Evolutionary conservation across 2,888 invertebrate species (phyloP), one percentile per base, ranked within the genome.

Genomic region (Chloroclystis v-ata): DNA sequence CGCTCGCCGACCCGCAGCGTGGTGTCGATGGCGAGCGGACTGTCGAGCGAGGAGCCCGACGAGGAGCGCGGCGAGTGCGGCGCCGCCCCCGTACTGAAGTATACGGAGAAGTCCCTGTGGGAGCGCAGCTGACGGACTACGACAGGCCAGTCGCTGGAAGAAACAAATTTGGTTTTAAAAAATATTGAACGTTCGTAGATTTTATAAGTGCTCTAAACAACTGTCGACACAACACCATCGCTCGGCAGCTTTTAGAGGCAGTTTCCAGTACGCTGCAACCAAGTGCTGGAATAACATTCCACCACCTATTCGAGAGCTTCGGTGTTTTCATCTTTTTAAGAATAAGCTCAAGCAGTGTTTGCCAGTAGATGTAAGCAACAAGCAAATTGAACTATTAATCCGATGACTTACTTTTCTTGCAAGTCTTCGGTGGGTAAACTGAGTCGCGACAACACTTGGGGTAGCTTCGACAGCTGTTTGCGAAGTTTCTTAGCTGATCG

Each of bases 41-140:
- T 79, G 57, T 82, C 83, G 12, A 71, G 64, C 1, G 83, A 85
- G 0, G 84, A 75, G 88, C 92, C 78, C 78, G 76, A 74, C 30
- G 79, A 85, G 6, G 86, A 76, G 89, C 92, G 74, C 79, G 79
- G 74, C 79, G 79, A 78, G 49, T 65, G 63, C 67, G 42, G 73
- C 91, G 73, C 90, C 90, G 90, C 92, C 90, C 92, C 67, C 69
- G 95, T 94, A 65, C 96, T 95, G 89, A 98, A 99, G 42, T 49
- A 49, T 14, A 49, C 49, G 79, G 94, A 93, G 86, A 97, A 98
- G 77, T 97, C 95, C n/a, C 96, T 94, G 81, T 98, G 98, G 43
- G 93, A 91, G 58, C 95, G 93, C 60, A 99, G 90, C 78, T 95
- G 94, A 52, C 94, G 93, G 57, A 95, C 92, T 47, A 97, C 94